These are phyloP conservation scores for Tor tambroides DNA, from an alignment of 2,113 vertebrate genomes.

Conservation along the genomic window DNA sequence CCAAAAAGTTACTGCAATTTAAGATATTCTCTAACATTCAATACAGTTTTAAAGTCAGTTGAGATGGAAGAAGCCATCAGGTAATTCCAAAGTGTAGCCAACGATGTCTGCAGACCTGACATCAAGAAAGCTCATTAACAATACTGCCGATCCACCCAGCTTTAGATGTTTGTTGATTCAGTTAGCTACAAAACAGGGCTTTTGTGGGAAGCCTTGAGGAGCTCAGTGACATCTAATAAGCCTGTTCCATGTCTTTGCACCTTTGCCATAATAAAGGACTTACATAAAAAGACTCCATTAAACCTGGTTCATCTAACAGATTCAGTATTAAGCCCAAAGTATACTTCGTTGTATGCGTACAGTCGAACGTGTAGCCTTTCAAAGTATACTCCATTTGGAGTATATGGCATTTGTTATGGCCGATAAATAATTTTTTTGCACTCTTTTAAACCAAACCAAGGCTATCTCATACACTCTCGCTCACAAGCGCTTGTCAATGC, in stretches of 20 bases:
- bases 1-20: neutral
- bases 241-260: neutral
- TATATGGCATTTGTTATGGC: no score
- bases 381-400: no score
- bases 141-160: neutral
- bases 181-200: neutral
- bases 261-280: slow-evolving; percentile 13
- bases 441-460: no score
- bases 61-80: neutral
- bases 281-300: neutral
- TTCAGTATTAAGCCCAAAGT: neutral
- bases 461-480: no score
- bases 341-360: no score
- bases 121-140: slow-evolving; percentile 23
- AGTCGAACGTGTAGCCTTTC: no score
- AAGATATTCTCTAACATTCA: neutral
- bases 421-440: no score
- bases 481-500: no score
- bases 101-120: neutral
- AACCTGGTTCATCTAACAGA: slow-evolving; percentile 5
- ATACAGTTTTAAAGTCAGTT: neutral
- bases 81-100: neutral
- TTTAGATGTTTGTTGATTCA: slow-evolving; percentile 17
- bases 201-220: neutral
- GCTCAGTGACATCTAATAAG: slow-evolving; percentile 21